phyloP scores from a whole-genome alignment of 1,140 invertebrate species.

The Tetramorium parvispinum region DNA sequence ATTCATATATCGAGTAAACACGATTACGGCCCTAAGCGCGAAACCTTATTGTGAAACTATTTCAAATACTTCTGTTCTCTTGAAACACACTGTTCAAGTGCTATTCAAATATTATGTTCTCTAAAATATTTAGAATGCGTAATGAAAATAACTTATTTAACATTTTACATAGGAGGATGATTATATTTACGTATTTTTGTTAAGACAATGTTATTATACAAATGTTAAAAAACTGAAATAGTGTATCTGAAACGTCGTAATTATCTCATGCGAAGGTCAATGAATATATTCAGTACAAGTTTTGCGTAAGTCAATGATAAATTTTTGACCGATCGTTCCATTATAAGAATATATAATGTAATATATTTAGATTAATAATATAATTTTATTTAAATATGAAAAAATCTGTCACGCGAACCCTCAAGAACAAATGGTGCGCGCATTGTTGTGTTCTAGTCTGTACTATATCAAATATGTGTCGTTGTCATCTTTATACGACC shows the following conservation, averaged over 20 bases:
- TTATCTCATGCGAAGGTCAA: neutral
- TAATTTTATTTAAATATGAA: conserved; percentile 26
- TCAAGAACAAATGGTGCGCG: neutral
- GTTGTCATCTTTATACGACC: conserved; percentile 48
- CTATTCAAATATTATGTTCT: neutral
- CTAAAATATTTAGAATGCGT: neutral
- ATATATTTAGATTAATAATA: conserved; percentile 31
- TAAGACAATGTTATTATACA: neutral
- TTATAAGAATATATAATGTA: conserved; percentile 14
- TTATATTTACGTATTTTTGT: neutral
- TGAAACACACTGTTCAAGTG: too few relatives aligned
- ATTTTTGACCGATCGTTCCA: conserved; percentile 14
- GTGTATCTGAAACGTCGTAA: neutral
- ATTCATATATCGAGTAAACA: neutral
- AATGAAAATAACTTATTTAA: conserved; percentile 15
- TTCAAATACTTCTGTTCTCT: neutral
- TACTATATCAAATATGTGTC: conserved; percentile 37
- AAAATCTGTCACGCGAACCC: neutral
- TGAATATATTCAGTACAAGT: conserved; percentile 27
- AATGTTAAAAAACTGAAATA: neutral
- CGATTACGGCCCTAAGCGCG: neutral
- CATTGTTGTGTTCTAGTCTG: conserved; percentile 30
- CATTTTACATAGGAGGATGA: neutral
- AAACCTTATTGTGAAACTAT: neutral
- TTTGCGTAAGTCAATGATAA: conserved; percentile 3